These are phyloP conservation scores for Peribatodes rhomboidaria DNA, from an alignment of 2,888 invertebrate species.

Conservation along the genomic window DNA sequence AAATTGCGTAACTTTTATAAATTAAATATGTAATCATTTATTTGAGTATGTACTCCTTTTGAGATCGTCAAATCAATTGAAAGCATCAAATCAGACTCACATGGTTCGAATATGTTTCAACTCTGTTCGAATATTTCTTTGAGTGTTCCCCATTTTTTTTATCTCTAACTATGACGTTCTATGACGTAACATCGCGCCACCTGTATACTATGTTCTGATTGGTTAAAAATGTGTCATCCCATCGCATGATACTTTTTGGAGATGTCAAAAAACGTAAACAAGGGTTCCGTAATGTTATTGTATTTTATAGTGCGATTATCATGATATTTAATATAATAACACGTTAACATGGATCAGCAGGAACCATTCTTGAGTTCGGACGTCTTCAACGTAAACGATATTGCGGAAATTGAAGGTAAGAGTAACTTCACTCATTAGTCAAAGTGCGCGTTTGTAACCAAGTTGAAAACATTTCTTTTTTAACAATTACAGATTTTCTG, in stretches of 20 bases:
- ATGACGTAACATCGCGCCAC: conserved; percentile 88
- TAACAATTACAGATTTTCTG: conserved; percentile 84
- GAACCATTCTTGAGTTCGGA: conserved; percentile 80
- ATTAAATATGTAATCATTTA: too few relatives aligned
- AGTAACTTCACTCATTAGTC: conserved; percentile 4
- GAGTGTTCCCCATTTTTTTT: background rate
- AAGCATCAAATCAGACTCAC: too few relatives aligned
- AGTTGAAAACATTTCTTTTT: conserved; percentile 1
- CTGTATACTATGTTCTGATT: conserved; percentile 82
- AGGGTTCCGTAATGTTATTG: conserved; percentile 47
- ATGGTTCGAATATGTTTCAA: too few relatives aligned
- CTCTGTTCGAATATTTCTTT: too few relatives aligned
- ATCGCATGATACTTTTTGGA: conserved; percentile 64
- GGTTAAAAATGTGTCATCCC: conserved; percentile 72
- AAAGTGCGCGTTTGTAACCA: conserved; percentile 9
- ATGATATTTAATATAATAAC: conserved; percentile 39
- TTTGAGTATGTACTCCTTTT: too few relatives aligned
- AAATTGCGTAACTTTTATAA: too few relatives aligned
- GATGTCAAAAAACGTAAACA: conserved; percentile 75
- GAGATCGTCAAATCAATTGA: too few relatives aligned
- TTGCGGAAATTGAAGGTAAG: conserved; percentile 90
- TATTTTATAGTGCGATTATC: conserved; percentile 39
- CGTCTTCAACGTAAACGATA: conserved; percentile 89
- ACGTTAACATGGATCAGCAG: conserved; percentile 69
- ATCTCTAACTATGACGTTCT: background rate